Conservation (phyloP, 2,797 vertebrate species). For the Vipera latastei region DNA sequence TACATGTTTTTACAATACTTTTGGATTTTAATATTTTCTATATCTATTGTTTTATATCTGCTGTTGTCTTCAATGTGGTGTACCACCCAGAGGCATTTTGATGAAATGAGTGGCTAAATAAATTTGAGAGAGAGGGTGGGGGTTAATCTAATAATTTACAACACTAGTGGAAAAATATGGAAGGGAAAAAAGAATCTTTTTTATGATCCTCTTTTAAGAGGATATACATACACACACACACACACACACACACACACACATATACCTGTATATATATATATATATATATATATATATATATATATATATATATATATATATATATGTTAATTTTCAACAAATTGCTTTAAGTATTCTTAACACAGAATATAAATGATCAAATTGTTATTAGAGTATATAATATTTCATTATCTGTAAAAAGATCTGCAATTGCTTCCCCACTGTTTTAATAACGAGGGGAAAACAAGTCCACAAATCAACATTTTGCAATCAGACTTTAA, state of each 20-base stretch:
- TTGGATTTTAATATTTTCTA: too few relatives aligned
- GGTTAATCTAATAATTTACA: not conserved
- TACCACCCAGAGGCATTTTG: not conserved
- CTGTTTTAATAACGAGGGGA: conserved; percentile 5
- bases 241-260: too few relatives aligned
- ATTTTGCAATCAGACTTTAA: not conserved
- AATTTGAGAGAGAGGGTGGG: not conserved
- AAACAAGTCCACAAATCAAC: conserved; percentile 6
- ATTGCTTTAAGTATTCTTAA: not conserved
- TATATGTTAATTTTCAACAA: not conserved
- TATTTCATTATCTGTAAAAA: conserved; percentile 8
- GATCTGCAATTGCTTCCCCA: not conserved
- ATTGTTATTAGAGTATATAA: not conserved
- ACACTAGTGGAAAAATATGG: not conserved
- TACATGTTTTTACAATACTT: too few relatives aligned
- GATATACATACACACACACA: not conserved
- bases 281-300: not conserved
- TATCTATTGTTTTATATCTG: not conserved
- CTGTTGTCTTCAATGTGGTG: not conserved
- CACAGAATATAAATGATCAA: not conserved
- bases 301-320: not conserved
- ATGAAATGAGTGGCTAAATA: not conserved
- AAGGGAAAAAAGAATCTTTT: not conserved
- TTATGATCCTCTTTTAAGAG: not conserved
- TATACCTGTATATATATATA: not conserved